Evolutionary conservation across 1,140 invertebrate species (phyloP), one percentile per base, ranked within the genome.

Genomic region (Varroa destructor): DNA sequence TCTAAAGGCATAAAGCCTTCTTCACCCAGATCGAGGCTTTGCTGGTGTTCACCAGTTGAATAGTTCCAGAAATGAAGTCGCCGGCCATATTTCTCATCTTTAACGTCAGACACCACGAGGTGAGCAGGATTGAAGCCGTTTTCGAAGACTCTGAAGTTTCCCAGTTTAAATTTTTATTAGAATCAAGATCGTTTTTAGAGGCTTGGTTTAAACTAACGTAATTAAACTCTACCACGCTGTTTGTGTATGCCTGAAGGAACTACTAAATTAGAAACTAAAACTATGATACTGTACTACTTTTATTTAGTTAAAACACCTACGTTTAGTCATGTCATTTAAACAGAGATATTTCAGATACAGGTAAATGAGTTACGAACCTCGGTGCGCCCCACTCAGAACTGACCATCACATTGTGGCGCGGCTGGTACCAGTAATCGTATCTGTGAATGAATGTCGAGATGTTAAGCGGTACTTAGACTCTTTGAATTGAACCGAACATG

Each of bases 401-500:
- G 40, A 97, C 82, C 85, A 99, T 88, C 0, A 92, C 84, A 79
- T 98, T 89, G 75, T 88, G 87, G 75, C 90, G 86, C 0, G 94
- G 94, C 78, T 99, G 95, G 78, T 98, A 98, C 95, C 95, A 98
- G 80, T 91, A 87, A 76, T 87, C 86, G 75, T 87, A 87, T 14
- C 84, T 67, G 37, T 10, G 37, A 37, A 67, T 12, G 3, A 8
- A 51, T 8, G 46, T 51, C 8, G 46, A 3, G 25, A 25, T 25
- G 25, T 25, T 25, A 25, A 25, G 25, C 25, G 25, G 25, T 25
- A 25, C 25, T 25, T 25, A 25, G 25, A 25, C 25, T 25, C 25
- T 25, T 25, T 25, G 25, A 25, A 25, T 25, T 83, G 74, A 82
- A 85, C 14, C 74, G 72, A 6, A 76, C 51, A 25, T 55, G 54